These are phyloP conservation scores for Drosophila subquinaria DNA, from an alignment of 2,888 invertebrate genomes.

Conservation along the genomic window DNA sequence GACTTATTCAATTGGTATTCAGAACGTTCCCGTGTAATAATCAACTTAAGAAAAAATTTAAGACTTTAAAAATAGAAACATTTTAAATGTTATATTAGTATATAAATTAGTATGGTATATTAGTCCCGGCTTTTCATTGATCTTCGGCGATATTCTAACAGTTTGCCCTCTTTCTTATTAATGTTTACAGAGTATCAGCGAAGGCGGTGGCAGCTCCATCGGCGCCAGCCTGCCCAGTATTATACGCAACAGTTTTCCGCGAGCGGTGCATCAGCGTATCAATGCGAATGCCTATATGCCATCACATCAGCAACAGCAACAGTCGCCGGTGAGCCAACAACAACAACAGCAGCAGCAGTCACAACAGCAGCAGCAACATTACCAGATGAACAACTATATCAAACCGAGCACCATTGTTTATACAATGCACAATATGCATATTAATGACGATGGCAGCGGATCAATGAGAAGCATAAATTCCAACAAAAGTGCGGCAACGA, in stretches of 20 bases:
- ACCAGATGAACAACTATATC: slow-evolving; percentile 77
- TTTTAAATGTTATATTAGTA: no score
- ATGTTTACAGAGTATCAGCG: slow-evolving; percentile 78
- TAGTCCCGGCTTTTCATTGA: no score
- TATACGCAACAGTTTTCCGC: slow-evolving; percentile 84
- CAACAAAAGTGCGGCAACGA: slow-evolving; percentile 78
- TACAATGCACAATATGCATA: slow-evolving; percentile 83
- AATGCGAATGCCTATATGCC: slow-evolving; percentile 82
- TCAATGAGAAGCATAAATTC: slow-evolving; percentile 74
- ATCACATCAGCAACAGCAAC: slow-evolving; percentile 61
- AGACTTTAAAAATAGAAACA: no score
- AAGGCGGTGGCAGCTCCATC: slow-evolving; percentile 79
- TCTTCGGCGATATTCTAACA: not conserved
- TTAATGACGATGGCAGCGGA: slow-evolving; percentile 61
- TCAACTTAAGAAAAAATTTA: no score
- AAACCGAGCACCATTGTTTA: slow-evolving; percentile 67
- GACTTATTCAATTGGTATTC: no score
- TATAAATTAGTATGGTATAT: no score
- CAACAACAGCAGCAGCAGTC: slow-evolving; percentile 58
- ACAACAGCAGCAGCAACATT: slow-evolving; percentile 79
- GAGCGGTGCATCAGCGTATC: slow-evolving; percentile 82
- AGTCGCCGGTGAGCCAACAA: slow-evolving; percentile 55
- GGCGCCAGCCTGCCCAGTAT: slow-evolving; percentile 82
- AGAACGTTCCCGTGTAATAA: no score
- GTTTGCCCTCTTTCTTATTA: no score